Percentiles rank a stretch among this genome's conserved stretches.
These are phyloP conservation scores for Nylanderia fulva DNA, from an alignment of 1,140 invertebrate genomes.

Conservation along the genomic window DNA sequence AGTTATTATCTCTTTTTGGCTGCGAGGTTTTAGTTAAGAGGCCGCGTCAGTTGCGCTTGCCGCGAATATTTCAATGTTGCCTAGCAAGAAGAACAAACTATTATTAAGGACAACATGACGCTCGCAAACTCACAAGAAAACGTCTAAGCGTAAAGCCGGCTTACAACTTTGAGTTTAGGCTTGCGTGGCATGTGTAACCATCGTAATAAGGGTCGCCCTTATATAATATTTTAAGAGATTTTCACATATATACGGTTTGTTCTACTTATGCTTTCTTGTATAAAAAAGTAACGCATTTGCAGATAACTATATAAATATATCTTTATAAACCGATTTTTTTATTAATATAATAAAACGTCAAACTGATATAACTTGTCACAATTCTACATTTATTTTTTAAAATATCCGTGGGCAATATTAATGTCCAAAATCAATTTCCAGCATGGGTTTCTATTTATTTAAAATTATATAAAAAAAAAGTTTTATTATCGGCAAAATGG, in stretches of 20 bases:
- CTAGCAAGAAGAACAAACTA: conserved; percentile 39
- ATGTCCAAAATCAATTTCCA: not conserved
- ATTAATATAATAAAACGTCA: not conserved
- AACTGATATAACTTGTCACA: not conserved
- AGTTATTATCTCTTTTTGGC: too few relatives aligned
- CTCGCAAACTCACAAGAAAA: conserved; percentile 35
- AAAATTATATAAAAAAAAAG: conserved; percentile 3
- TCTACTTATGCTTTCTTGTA: too few relatives aligned
- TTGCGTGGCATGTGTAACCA: not conserved
- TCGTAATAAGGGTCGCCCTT: conserved; percentile 5
- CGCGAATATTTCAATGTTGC: conserved; percentile 23
- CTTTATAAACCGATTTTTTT: not conserved
- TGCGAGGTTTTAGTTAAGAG: not conserved
- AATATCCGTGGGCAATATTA: not conserved
- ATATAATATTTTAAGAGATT: conserved; percentile 25
- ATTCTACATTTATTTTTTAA: not conserved
- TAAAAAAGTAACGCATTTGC: not conserved
- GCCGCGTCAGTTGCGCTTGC: not conserved
- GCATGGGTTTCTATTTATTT: not conserved
- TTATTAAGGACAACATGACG: conserved; percentile 43
- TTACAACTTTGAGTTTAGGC: not conserved
- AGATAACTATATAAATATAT: not conserved
- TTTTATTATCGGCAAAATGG: not conserved
- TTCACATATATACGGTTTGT: too few relatives aligned
- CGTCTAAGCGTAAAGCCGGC: not conserved